phyloP scores from a whole-genome alignment of 2,888 invertebrate species.

The Sphinx pinastri region DNA sequence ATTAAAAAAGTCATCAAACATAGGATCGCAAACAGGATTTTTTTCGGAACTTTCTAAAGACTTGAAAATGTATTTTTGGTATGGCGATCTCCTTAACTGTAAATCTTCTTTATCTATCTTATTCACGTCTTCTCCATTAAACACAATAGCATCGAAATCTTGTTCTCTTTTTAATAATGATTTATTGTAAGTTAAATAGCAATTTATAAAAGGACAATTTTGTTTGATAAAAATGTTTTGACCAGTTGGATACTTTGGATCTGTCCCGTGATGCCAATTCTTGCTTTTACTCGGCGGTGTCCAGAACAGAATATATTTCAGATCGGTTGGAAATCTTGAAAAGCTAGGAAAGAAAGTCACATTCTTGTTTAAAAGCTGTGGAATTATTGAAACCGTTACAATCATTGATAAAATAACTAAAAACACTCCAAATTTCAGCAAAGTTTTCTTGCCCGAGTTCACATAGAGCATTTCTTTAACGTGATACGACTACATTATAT shows the following conservation, averaged over 20 bases:
- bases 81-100: conserved; percentile 50
- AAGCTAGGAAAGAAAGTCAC: conserved; percentile 32
- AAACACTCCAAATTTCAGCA: conserved; percentile 48
- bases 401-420: conserved; percentile 41
- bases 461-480: conserved; percentile 60
- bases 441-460: conserved; percentile 45
- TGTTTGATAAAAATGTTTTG: conserved; percentile 64
- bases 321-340: conserved; percentile 57
- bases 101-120: conserved; percentile 46
- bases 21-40: conserved; percentile 59
- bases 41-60: conserved; percentile 62
- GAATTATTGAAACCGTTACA: conserved; percentile 50
- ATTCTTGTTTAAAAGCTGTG: conserved; percentile 45
- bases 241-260: conserved; percentile 48
- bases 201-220: conserved; percentile 66
- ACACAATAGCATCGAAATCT: conserved; percentile 68
- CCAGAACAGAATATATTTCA: conserved; percentile 74
- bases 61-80: conserved; percentile 69
- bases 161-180: conserved; percentile 49
- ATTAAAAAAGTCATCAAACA: conserved; percentile 70
- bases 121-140: conserved; percentile 55
- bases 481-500: conserved; percentile 45
- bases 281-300: conserved; percentile 42
- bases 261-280: conserved; percentile 35
- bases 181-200: conserved; percentile 66